Evolutionary conservation across 1,140 invertebrate species (phyloP).

Genomic region (Maconellicoccus hirsutus): DNA sequence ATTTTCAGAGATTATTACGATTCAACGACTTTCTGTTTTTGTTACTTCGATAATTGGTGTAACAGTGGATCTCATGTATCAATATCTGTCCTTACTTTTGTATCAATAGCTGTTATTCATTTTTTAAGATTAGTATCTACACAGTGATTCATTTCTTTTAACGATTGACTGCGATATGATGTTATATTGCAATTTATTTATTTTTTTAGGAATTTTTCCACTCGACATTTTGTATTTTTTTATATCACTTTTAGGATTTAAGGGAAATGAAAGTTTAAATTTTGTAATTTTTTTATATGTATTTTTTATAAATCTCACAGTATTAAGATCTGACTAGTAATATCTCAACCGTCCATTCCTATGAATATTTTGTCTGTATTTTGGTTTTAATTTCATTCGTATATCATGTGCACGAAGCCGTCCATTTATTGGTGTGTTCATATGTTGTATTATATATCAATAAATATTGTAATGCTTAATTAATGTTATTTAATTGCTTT

Average conservation of each 20-base stretch:
- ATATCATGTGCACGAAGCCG: background rate
- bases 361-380: too few species aligned
- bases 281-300: background rate
- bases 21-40: conserved; percentile 78
- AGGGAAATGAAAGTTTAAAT: background rate
- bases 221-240: background rate
- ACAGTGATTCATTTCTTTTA: too few species aligned
- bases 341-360: too few species aligned
- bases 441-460: too few species aligned
- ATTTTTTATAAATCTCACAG: background rate
- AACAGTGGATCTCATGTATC: conserved; percentile 39
- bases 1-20: conserved; percentile 65
- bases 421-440: background rate
- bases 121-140: background rate
- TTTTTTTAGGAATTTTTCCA: background rate
- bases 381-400: too few species aligned
- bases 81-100: background rate
- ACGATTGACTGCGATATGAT: too few species aligned
- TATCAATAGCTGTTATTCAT: background rate
- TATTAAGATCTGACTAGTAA: too few species aligned
- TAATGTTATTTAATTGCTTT: too few species aligned
- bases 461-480: too few species aligned
- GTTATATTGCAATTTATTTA: too few species aligned
- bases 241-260: background rate
- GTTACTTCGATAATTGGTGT: conserved; percentile 80